Percentiles rank a stretch among this genome's conserved stretches.
Conservation (phyloP, 1,140 invertebrate genomes). For the Muscidifurax raptorellus region DNA sequence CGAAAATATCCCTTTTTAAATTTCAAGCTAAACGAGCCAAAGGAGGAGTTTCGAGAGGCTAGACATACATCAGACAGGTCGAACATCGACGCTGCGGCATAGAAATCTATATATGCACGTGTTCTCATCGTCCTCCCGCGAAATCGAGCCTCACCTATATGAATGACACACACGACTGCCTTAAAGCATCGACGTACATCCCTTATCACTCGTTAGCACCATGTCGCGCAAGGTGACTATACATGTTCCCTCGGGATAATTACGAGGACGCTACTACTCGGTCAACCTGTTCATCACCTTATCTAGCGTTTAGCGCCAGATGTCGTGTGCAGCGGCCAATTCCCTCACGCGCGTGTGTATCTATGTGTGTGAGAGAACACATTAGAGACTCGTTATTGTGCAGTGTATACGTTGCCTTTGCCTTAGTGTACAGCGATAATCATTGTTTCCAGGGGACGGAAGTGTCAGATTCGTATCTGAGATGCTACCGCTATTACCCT, state of each 20-base stretch:
- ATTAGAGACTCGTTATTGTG: neutral
- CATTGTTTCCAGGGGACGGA: conserved; percentile 51
- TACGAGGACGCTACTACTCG: neutral
- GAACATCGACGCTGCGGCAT: too few relatives aligned
- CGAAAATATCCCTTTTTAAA: too few relatives aligned
- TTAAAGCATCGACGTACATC: neutral
- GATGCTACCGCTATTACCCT: conserved; percentile 60
- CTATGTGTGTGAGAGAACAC: neutral
- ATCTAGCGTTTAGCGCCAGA: conserved; percentile 56
- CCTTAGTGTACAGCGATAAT: neutral
- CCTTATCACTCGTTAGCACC: conserved; percentile 52
- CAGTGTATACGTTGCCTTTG: neutral
- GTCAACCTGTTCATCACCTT: conserved; percentile 50
- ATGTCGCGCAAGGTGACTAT: conserved; percentile 8
- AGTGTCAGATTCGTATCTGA: conserved; percentile 72
- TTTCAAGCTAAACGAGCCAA: too few relatives aligned
- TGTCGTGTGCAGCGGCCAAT: conserved; percentile 35
- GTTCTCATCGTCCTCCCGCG: too few relatives aligned
- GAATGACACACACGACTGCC: neutral
- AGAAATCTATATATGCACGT: too few relatives aligned
- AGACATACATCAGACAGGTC: too few relatives aligned
- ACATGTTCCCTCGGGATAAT: conserved; percentile 25
- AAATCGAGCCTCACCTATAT: neutral
- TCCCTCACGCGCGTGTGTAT: conserved; percentile 14
- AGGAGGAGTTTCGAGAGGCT: too few relatives aligned